Percentiles rank a stretch among this genome's conserved stretches.
Evolutionary conservation across 2,113 vertebrate genomes (phyloP).

Genomic region (Ascaphus truei): DNA sequence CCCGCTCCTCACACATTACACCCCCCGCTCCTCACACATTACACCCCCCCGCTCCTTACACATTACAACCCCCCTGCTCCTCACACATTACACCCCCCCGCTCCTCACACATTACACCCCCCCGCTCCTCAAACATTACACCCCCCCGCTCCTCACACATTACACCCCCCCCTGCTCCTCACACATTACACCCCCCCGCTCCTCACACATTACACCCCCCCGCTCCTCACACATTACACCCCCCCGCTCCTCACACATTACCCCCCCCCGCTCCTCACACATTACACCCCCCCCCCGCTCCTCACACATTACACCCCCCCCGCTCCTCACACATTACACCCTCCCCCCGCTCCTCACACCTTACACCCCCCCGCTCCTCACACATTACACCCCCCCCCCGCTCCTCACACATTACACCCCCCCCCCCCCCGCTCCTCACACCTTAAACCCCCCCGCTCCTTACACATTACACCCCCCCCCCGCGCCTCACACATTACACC

Average conservation of each 20-base stretch:
- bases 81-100: not conserved
- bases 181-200: not conserved
- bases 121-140: not conserved
- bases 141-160: not conserved
- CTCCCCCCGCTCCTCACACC: not conserved
- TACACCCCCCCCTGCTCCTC: too few relatives aligned
- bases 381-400: too few relatives aligned
- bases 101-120: not conserved
- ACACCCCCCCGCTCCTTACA: not conserved
- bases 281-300: too few relatives aligned
- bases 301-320: not conserved
- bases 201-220: not conserved
- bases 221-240: not conserved
- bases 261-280: not conserved
- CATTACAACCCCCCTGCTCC: not conserved
- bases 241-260: not conserved
- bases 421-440: too few relatives aligned
- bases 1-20: not conserved
- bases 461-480: not conserved
- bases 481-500: not conserved
- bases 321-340: not conserved
- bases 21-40: slow-evolving; percentile 41
- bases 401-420: too few relatives aligned
- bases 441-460: too few relatives aligned
- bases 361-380: not conserved